Evolutionary conservation across 2,888 invertebrate species (phyloP).

Genomic region (Schizaphis graminum): DNA sequence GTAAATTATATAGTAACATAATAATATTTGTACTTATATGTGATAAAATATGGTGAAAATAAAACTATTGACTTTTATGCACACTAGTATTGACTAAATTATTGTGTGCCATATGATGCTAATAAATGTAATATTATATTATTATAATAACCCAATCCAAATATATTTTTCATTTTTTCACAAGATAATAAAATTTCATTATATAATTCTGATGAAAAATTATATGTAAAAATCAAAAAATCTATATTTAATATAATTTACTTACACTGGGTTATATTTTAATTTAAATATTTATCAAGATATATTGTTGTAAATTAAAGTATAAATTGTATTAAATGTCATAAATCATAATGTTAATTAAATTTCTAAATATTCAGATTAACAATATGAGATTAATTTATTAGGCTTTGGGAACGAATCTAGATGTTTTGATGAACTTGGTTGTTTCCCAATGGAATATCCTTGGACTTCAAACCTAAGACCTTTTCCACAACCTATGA

Average conservation of each 20-base stretch:
- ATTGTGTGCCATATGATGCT: neutral
- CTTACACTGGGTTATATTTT: neutral
- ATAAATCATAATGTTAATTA: neutral
- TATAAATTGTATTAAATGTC: neutral
- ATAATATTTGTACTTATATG: neutral
- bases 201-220: neutral
- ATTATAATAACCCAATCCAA: neutral
- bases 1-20: neutral
- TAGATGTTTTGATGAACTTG: conserved; percentile 71
- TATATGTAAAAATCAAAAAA: neutral
- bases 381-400: neutral
- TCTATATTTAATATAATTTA: neutral
- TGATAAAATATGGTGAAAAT: neutral
- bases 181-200: neutral
- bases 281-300: neutral
- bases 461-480: conserved; percentile 71
- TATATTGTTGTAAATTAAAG: neutral
- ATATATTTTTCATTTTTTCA: neutral
- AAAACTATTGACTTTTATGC: neutral
- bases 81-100: neutral
- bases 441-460: conserved; percentile 70
- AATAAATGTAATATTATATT: neutral
- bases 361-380: neutral
- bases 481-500: conserved; percentile 70
- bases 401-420: conserved; percentile 65